A percentile compares a stretch with the other conserved stretches of the same genome.
These are phyloP conservation scores for Dipus sagitta DNA, from an alignment of 2,797 vertebrate species.

Conservation along the genomic window DNA sequence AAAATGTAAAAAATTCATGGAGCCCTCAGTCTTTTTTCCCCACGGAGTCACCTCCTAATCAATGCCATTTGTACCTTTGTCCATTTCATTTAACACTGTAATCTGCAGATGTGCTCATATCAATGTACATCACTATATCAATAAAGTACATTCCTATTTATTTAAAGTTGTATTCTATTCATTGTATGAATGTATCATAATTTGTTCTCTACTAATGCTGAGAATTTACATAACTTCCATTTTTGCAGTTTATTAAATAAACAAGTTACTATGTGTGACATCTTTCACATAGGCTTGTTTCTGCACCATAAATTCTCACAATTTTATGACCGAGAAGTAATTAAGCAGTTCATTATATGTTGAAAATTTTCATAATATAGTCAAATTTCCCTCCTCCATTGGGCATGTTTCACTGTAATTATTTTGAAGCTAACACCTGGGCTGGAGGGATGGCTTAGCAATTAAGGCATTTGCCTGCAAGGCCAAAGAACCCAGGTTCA, in stretches of 20 bases:
- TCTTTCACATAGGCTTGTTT: slow-evolving; percentile 8
- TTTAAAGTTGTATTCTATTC: background rate
- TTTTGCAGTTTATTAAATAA: background rate
- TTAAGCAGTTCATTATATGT: background rate
- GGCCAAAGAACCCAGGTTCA: too few relatives aligned
- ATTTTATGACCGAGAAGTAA: background rate
- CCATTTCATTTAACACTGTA: background rate
- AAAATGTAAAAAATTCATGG: background rate
- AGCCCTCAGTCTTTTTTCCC: background rate
- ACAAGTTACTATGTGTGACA: background rate
- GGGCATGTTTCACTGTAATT: slow-evolving; percentile 46
- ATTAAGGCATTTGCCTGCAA: too few relatives aligned
- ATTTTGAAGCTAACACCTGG: background rate
- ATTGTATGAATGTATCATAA: background rate
- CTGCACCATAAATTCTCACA: background rate
- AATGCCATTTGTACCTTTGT: background rate
- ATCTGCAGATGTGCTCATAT: background rate
- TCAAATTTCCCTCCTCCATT: background rate
- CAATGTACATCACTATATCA: background rate
- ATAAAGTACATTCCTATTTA: background rate
- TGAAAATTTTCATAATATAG: background rate
- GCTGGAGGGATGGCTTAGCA: too few relatives aligned
- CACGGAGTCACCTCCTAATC: background rate
- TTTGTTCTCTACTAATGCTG: background rate
- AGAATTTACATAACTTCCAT: background rate